Conservation (phyloP, 2,797 vertebrate species). For the Pipistrellus nathusii region DNA sequence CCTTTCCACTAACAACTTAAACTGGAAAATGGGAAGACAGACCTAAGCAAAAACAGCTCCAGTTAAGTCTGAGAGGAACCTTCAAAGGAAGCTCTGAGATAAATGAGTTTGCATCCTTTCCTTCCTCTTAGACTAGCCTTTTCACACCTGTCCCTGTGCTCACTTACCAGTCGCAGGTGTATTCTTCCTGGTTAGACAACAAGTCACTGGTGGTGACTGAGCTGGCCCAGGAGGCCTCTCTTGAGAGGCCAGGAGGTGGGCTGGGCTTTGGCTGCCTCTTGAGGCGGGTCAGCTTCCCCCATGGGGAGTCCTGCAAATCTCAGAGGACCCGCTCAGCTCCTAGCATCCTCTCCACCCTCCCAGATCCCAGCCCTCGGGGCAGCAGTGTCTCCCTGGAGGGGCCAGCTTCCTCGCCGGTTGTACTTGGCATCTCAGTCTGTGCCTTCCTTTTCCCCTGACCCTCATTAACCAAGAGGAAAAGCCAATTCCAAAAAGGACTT, state of each 20-base stretch:
- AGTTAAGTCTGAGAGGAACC: not conserved
- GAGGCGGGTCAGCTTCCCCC: not conserved
- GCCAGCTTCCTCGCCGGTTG: slow-evolving; percentile 61
- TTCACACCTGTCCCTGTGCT: not conserved
- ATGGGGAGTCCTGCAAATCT: not conserved
- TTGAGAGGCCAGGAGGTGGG: not conserved
- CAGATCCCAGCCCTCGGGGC: not conserved
- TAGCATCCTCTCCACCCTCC: not conserved
- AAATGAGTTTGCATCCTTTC: not conserved
- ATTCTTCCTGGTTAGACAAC: not conserved
- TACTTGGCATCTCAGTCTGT: slow-evolving; percentile 76
- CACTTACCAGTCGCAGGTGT: not conserved
- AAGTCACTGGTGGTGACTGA: not conserved
- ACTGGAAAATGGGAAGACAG: not conserved
- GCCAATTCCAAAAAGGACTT: slow-evolving; percentile 82
- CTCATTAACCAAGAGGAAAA: slow-evolving; percentile 85
- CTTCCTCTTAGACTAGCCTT: not conserved
- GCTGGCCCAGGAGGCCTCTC: not conserved
- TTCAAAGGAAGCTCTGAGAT: not conserved
- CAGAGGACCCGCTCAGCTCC: not conserved
- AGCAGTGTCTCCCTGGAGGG: not conserved
- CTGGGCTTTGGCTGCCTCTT: not conserved
- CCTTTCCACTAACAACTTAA: not conserved
- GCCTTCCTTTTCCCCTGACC: slow-evolving; percentile 83
- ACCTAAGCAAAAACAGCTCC: not conserved